Base-by-base conservation (phyloP, 2,888 invertebrate genomes). In the Lycophotia porphyrea region DNA sequence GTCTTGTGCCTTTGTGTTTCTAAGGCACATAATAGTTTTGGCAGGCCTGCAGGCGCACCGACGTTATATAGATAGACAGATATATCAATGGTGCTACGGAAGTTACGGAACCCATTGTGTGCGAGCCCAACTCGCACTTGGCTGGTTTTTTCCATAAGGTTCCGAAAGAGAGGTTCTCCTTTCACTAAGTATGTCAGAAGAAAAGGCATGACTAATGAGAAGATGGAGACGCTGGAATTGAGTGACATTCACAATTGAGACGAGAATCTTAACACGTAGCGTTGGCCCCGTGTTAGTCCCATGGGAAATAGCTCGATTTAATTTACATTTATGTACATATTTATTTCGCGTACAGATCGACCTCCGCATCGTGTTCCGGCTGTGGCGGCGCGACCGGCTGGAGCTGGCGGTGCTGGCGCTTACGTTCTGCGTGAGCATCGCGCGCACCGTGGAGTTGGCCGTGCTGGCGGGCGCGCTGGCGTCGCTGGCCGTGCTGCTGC, bases 391-490 rank as follows among this genome's bases (percentile, higher is more conserved):
- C 83, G 96, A 94, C 91, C 97, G 97, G 90, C 92, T 95, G 79
- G 98, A 98, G 93, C 97, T 98, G 74, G 88, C 97, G 65, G 97
- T 98, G 74, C 97, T 98, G 90, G 87, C 97, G 72, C 94, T 97
- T 24, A 98, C 98, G 68, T 98, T 94, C 86, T 71, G 65, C 2
- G 96, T 97, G 61, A 98, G 98, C 82, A 93, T 99, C 71, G 90
- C 97, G 71, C 95, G 97, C 79, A 98, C 98, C 39, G 98, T 98
- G 65, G 98, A 99, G 96, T 97, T 97, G 89, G 99, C 99, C 68
- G 97, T 99, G 83, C 95, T 98, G 44, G 96, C 97, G 66, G 98
- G 99, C 76, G 97, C 98, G 81, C 89, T 97, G 27, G 94, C 97
- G 49, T 98, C 97, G 91, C 95, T 98, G 76, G 91, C 97, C 7